Evolutionary conservation across 2,113 vertebrate species (phyloP).

Genomic region (Columbina picui): DNA sequence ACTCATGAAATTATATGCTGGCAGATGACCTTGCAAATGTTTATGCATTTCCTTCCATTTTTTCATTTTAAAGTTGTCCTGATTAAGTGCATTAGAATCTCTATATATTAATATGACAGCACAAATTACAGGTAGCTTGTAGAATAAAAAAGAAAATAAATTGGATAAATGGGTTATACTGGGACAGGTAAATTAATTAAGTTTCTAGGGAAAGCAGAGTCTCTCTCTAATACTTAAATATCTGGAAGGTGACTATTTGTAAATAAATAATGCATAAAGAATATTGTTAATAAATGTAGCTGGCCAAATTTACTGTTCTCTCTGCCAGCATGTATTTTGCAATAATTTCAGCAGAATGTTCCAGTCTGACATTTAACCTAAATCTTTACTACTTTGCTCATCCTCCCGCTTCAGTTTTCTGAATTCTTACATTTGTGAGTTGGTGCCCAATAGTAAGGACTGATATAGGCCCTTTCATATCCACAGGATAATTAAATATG

Average conservation of each 20-base stretch:
- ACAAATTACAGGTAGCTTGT: constrained; percentile 52
- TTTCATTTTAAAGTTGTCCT: constrained; percentile 58
- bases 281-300: constrained; percentile 66
- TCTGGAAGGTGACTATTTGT: constrained; percentile 72
- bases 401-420: constrained; percentile 10
- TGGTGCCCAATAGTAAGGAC: neutral
- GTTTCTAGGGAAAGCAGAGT: constrained; percentile 49
- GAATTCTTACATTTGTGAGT: constrained; percentile 34
- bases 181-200: constrained; percentile 62
- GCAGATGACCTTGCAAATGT: constrained; percentile 52
- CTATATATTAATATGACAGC: constrained; percentile 58
- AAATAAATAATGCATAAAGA: constrained; percentile 73
- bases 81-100: constrained; percentile 61
- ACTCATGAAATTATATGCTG: neutral
- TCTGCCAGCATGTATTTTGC: constrained; percentile 70
- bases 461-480: neutral
- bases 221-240: constrained; percentile 62
- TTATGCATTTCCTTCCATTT: constrained; percentile 31
- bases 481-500: neutral
- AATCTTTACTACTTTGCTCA: constrained; percentile 55
- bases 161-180: constrained; percentile 31
- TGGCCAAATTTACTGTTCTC: constrained; percentile 58
- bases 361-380: constrained; percentile 61
- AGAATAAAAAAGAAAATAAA: constrained; percentile 51
- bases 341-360: constrained; percentile 68